Percentiles rank a stretch among this genome's conserved stretches.
phyloP scores from a whole-genome alignment of 2,797 vertebrate species.

The Protonibea diacanthus region DNA sequence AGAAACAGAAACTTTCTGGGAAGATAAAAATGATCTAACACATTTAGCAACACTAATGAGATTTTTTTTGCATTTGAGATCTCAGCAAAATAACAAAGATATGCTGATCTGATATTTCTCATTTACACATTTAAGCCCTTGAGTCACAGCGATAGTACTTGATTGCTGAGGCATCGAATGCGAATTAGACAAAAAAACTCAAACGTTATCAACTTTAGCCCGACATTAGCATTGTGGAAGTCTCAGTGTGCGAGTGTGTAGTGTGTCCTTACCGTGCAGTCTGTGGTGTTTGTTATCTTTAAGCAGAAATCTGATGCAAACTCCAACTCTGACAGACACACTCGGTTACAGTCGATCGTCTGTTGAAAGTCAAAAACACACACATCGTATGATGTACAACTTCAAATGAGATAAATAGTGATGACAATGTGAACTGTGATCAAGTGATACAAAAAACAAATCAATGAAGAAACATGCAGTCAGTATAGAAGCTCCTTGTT shows the following conservation, averaged over 20 bases:
- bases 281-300: constrained; percentile 84
- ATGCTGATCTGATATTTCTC: background rate
- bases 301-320: constrained; percentile 91
- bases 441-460: background rate
- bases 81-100: background rate
- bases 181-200: background rate
- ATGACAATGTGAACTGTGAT: background rate
- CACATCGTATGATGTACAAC: background rate
- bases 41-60: background rate
- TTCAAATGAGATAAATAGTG: background rate
- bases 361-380: constrained; percentile 67
- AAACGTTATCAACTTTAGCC: background rate
- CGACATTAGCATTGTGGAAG: background rate
- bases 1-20: background rate
- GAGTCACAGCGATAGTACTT: background rate
- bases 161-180: background rate
- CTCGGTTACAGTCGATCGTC: constrained; percentile 90
- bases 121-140: background rate
- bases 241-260: background rate
- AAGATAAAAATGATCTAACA: background rate
- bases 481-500: background rate
- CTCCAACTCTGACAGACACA: constrained; percentile 89
- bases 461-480: background rate
- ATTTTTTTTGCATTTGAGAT: constrained; percentile 1
- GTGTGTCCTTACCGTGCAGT: constrained; percentile 88